A percentile compares a stretch with the other conserved stretches of the same genome.
Conservation (phyloP, 2,797 vertebrate genomes). For the Nasua narica region DNA sequence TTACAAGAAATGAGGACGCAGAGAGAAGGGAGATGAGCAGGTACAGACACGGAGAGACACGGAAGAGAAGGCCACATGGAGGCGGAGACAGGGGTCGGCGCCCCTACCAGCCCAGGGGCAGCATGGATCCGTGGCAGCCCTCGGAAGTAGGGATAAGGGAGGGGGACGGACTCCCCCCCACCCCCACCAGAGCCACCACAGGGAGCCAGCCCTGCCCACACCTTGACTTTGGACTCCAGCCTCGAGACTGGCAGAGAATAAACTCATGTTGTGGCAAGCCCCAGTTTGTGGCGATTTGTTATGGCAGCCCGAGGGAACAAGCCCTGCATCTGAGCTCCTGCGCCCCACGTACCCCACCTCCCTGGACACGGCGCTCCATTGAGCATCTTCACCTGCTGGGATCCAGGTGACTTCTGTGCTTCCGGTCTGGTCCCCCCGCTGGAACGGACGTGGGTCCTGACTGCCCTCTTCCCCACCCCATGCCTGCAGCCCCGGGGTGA, state of each 20-base stretch:
- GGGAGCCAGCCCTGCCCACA: not conserved
- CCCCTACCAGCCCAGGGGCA: not conserved
- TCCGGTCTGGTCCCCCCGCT: not conserved
- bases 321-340: accelerated
- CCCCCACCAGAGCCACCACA: not conserved
- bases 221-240: not conserved
- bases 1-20: not conserved
- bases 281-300: accelerated
- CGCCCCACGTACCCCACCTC: accelerated
- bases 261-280: not conserved
- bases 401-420: not conserved
- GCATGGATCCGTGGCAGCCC: accelerated
- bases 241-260: not conserved
- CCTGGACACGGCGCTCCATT: accelerated
- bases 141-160: not conserved
- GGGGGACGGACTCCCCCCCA: not conserved
- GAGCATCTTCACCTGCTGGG: not conserved
- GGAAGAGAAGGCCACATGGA: accelerated
- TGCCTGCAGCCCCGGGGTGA: not conserved
- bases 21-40: not conserved
- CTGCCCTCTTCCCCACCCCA: not conserved
- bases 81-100: not conserved
- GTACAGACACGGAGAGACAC: not conserved
- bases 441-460: not conserved
- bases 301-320: accelerated